phyloP scores from a whole-genome alignment of 2,797 vertebrate genomes.

The Sebastes trivittatus region DNA sequence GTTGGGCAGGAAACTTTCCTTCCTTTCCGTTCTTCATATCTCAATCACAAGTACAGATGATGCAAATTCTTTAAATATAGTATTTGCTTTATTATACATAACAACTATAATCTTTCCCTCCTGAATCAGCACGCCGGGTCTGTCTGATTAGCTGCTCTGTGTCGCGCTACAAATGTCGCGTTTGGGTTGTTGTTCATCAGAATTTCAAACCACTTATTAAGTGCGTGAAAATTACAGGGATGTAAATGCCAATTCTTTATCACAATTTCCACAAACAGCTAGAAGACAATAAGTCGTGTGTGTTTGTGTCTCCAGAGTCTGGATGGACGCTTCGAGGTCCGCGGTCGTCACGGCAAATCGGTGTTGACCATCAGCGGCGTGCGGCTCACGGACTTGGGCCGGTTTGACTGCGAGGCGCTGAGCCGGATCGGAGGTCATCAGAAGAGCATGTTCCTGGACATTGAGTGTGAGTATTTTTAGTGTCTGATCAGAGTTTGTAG shows the following conservation, averaged over 20 bases:
- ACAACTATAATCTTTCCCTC: background rate
- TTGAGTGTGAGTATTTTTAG: constrained; percentile 90
- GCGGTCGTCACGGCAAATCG: constrained; percentile 91
- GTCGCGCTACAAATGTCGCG: background rate
- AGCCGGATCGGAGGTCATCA: constrained; percentile 97
- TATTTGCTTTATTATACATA: background rate
- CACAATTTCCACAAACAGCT: background rate
- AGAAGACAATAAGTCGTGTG: background rate
- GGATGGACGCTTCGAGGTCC: constrained; percentile 92
- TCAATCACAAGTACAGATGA: background rate
- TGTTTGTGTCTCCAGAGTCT: constrained; percentile 82
- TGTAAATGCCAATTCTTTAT: background rate
- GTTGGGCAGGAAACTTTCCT: constrained; percentile 21
- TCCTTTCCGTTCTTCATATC: background rate
- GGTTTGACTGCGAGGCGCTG: constrained; percentile 97
- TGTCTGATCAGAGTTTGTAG: background rate
- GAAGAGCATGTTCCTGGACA: constrained; percentile 98
- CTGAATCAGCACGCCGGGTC: background rate
- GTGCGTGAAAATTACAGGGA: background rate
- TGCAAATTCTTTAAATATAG: background rate
- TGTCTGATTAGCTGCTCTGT: background rate
- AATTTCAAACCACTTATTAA: constrained; percentile 1
- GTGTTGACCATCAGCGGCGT: constrained; percentile 92
- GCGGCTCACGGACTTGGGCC: constrained; percentile 89
- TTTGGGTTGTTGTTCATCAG: background rate